A percentile compares a stretch with the other conserved stretches of the same genome.
These are phyloP conservation scores for Tetrapedia diversipes DNA, from an alignment of 2,888 invertebrate genomes.

Conservation along the genomic window DNA sequence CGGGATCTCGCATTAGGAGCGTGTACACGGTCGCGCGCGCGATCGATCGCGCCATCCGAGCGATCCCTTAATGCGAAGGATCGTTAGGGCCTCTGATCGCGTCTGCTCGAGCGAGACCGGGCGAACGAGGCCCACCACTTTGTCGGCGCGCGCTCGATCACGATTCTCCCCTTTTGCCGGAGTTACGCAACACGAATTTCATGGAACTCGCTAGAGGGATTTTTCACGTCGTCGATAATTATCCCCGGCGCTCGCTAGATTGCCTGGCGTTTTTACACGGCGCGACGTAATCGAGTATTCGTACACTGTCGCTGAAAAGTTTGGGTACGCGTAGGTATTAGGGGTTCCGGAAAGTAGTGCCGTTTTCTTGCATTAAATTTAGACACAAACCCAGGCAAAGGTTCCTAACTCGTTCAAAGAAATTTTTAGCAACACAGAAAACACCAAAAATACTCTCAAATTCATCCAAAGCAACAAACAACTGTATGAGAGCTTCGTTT, in stretches of 20 bases:
- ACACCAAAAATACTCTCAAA: too few relatives aligned
- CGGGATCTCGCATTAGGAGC: constrained; percentile 65
- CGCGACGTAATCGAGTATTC: neutral
- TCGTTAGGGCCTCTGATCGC: constrained; percentile 73
- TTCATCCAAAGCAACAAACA: too few relatives aligned
- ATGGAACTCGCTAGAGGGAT: constrained; percentile 14
- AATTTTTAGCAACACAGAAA: too few relatives aligned
- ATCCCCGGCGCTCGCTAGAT: neutral
- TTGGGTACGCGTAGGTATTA: too few relatives aligned
- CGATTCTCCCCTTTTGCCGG: neutral
- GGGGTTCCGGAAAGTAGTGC: too few relatives aligned
- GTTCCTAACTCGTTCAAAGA: too few relatives aligned
- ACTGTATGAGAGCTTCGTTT: too few relatives aligned
- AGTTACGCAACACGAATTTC: constrained; percentile 10
- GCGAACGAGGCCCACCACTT: constrained; percentile 17
- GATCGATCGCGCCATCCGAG: constrained; percentile 66
- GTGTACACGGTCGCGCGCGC: constrained; percentile 33
- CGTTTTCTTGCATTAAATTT: too few relatives aligned
- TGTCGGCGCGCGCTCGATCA: constrained; percentile 31
- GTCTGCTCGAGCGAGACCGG: constrained; percentile 35
- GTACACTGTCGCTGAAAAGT: too few relatives aligned
- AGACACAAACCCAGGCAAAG: too few relatives aligned
- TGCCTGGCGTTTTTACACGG: neutral
- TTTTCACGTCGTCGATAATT: constrained; percentile 6
- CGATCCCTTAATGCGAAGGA: constrained; percentile 70